These are phyloP conservation scores for Drosophila suzukii DNA, from an alignment of 1,140 invertebrate genomes.

Conservation along the genomic window DNA sequence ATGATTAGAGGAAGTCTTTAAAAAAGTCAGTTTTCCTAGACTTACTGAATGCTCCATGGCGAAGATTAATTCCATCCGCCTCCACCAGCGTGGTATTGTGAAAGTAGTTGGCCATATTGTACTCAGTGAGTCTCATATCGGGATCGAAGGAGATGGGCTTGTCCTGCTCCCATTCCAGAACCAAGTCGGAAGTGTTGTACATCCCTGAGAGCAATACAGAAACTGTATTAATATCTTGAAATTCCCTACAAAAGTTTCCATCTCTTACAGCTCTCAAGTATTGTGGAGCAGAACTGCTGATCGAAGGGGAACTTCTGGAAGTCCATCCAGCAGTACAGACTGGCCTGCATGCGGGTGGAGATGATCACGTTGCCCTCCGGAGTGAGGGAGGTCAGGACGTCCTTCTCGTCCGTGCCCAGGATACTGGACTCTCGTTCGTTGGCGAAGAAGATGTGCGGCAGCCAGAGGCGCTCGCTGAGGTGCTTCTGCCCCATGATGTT, in stretches of 20 bases:
- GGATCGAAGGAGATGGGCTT: slow-evolving; percentile 90
- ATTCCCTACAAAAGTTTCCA: no score
- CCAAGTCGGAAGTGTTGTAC: slow-evolving; percentile 90
- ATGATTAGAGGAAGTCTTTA: neutral
- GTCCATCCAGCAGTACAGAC: slow-evolving; percentile 92
- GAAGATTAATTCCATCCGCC: slow-evolving; percentile 85
- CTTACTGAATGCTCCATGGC: slow-evolving; percentile 89
- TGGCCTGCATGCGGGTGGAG: slow-evolving; percentile 90
- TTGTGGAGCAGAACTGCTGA: slow-evolving; percentile 90
- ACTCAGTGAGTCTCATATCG: slow-evolving; percentile 92
- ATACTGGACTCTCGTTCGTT: slow-evolving; percentile 91
- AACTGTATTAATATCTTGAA: neutral
- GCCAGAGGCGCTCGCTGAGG: slow-evolving; percentile 90
- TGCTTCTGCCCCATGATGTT: slow-evolving; percentile 90
- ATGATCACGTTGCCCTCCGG: slow-evolving; percentile 91
- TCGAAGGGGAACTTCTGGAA: slow-evolving; percentile 94
- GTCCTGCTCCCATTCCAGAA: slow-evolving; percentile 90
- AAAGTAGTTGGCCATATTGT: slow-evolving; percentile 89
- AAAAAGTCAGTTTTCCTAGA: neutral
- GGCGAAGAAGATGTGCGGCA: slow-evolving; percentile 91
- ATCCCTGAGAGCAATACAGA: slow-evolving; percentile 85
- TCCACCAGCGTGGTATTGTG: slow-evolving; percentile 88
- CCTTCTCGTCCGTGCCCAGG: slow-evolving; percentile 89
- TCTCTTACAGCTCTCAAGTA: slow-evolving; percentile 92
- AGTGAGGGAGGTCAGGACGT: slow-evolving; percentile 90